Conservation (phyloP, 2,888 invertebrate genomes). For the Euplexia lucipara region DNA sequence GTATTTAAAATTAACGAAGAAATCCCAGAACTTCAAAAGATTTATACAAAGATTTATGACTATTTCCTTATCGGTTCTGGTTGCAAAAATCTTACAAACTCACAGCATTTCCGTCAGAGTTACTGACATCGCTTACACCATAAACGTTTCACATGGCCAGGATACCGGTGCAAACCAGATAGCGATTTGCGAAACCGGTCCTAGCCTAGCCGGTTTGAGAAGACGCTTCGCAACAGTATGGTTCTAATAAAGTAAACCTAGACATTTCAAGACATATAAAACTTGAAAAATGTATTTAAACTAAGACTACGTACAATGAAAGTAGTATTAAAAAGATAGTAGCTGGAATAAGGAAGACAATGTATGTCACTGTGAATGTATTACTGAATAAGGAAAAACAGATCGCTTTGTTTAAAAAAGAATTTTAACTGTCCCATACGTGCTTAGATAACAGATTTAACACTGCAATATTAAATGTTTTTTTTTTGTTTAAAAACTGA, state of each 20-base stretch:
- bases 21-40: neutral
- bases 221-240: conserved; percentile 41
- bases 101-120: conserved; percentile 24
- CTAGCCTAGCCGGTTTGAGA: conserved; percentile 33
- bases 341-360: conserved; percentile 20
- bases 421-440: conserved; percentile 12
- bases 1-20: conserved; percentile 14
- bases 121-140: conserved; percentile 38
- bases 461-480: conserved; percentile 22
- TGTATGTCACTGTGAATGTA: conserved; percentile 8
- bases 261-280: conserved; percentile 31
- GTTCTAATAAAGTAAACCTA: conserved; percentile 38
- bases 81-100: neutral
- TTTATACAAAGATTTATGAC: neutral
- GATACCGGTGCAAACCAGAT: conserved; percentile 54
- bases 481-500: neutral
- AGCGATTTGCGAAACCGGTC: conserved; percentile 46
- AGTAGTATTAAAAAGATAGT: conserved; percentile 19
- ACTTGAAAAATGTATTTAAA: neutral
- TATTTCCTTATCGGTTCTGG: neutral
- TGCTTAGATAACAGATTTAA: conserved; percentile 24
- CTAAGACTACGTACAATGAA: neutral
- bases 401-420: conserved; percentile 33
- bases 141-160: conserved; percentile 42
- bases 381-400: conserved; percentile 24